phyloP scores from a whole-genome alignment of 2,888 invertebrate species.

The Pammene fasciana region DNA sequence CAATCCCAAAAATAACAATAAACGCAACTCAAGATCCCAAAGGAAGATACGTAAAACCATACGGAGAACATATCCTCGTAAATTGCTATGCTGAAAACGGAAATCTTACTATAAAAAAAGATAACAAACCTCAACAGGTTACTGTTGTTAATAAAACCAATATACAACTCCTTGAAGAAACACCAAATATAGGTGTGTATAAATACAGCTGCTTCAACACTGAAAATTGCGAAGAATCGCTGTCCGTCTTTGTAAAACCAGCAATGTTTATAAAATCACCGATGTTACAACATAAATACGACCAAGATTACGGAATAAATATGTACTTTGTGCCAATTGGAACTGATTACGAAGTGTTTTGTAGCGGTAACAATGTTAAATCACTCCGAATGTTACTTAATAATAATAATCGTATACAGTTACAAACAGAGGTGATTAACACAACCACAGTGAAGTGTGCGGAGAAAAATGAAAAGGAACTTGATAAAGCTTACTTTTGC shows the following conservation, averaged over 20 bases:
- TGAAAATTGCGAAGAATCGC: not conserved
- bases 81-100: not conserved
- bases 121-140: not conserved
- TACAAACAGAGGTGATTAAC: not conserved
- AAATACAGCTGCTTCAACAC: not conserved
- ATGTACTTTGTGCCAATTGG: not conserved
- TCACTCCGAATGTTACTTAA: not conserved
- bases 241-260: not conserved
- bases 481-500: not conserved
- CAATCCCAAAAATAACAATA: slow-evolving; percentile 1
- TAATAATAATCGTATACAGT: not conserved
- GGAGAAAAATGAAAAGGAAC: not conserved
- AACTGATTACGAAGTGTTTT: not conserved
- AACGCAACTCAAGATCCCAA: not conserved
- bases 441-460: not conserved
- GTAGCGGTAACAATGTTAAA: slow-evolving; percentile 1
- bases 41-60: not conserved
- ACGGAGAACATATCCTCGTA: not conserved
- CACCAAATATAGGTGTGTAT: not conserved
- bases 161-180: not conserved
- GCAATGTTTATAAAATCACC: not conserved
- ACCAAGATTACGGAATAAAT: not conserved
- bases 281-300: not conserved
- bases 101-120: not conserved
- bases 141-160: not conserved